Conservation (phyloP, 1,140 invertebrate species). For the Argopecten irradians region DNA sequence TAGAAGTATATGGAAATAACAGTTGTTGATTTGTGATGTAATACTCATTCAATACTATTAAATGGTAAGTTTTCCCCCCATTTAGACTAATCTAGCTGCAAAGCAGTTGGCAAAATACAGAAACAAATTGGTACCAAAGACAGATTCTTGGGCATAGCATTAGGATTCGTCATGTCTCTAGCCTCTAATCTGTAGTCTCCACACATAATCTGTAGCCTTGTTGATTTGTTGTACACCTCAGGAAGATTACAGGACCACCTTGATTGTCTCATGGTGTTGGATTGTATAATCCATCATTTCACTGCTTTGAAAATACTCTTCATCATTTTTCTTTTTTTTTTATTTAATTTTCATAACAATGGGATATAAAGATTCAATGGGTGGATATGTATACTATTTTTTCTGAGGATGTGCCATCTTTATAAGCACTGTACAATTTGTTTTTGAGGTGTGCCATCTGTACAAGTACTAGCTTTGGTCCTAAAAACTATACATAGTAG, state of each 20-base stretch:
- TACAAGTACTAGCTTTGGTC: not conserved
- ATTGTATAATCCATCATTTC: not conserved
- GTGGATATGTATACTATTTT: not conserved
- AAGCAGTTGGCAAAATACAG: not conserved
- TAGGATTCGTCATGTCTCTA: not conserved
- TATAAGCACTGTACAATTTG: not conserved
- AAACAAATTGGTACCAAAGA: not conserved
- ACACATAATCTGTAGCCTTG: too few relatives aligned
- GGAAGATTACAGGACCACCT: conserved; percentile 6
- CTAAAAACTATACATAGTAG: not conserved
- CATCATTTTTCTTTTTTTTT: not conserved
- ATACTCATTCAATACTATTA: not conserved
- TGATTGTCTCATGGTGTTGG: not conserved
- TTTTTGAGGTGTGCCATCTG: not conserved
- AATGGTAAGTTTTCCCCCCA: too few relatives aligned
- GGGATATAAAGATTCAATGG: not conserved
- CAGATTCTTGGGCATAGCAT: not conserved
- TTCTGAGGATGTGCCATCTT: not conserved
- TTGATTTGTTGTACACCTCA: not conserved
- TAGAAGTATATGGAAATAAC: not conserved
- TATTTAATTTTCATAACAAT: not conserved
- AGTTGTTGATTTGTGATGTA: not conserved
- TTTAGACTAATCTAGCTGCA: too few relatives aligned
- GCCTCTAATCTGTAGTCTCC: not conserved
- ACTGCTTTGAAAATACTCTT: not conserved